Evolutionary conservation across 2,888 invertebrate species (phyloP), one percentile per base, ranked within the genome.

Genomic region (Ennomos erosarius): DNA sequence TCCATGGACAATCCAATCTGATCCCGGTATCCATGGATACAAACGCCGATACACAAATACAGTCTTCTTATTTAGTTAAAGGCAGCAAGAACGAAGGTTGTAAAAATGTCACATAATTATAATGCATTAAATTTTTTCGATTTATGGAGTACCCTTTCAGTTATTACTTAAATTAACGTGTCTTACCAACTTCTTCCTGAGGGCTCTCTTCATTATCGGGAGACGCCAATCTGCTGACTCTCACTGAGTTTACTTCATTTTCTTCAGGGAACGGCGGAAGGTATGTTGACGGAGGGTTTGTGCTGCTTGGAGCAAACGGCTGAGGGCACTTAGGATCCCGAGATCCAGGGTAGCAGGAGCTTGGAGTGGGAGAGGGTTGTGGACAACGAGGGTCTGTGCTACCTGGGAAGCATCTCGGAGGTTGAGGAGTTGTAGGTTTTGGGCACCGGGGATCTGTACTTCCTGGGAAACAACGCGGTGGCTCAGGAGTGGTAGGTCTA

Each of bases 241-340:
- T 79, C 11, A 70, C 63, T 6, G 86, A 74, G 58, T 81, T 81
- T 1, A 90, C 70, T 79, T 90, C 89, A 69, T 91, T 90, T 64
- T 85, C 88, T 53, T 76, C 76, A 0, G 89, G 87, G 69, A 89
- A 87, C 10, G 93, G 93, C 8, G 93, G 92, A 36, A 93, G 77
- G 64, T 93, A 93, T 9, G 90, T 90, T 1, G 88, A 82, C 59
- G 92, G 86, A 64, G 93, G 84, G 64, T 87, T 85, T 34, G 88
- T 83, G 69, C 90, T 85, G 61, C 85, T 85, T 33, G 88, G 83
- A 60, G 89, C 82, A 76, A 93, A 84, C 37, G 88, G 87, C 67
- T 91, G 84, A 42, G 84, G 90, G 70, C 86, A 90, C 73, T 79
- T 89, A 8, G 90, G 87, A 65, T 90, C 83, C 67, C 67, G 84